phyloP scores from a whole-genome alignment of 64 coral and sea anemone species.

The Actinia equina region DNA sequence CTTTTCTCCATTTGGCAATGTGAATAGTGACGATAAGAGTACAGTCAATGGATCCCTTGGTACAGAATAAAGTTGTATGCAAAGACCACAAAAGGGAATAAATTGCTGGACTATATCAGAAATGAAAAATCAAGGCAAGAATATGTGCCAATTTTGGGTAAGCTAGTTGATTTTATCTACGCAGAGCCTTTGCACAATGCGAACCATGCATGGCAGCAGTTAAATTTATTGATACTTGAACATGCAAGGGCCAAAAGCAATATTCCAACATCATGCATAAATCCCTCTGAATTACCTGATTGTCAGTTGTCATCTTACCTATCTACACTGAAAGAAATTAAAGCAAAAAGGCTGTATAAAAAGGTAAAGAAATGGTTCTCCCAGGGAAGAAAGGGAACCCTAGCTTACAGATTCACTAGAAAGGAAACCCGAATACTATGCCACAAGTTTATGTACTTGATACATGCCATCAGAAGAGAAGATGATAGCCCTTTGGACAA shows the following conservation, averaged over 20 bases:
- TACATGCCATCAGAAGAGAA: constrained; percentile 38
- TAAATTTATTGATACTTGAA: constrained; percentile 12
- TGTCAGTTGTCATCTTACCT: constrained; percentile 33
- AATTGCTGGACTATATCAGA: constrained; percentile 18
- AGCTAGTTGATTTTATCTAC: constrained; percentile 20
- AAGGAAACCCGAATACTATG: constrained; percentile 64
- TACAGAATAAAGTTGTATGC: neutral
- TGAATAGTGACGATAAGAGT: neutral
- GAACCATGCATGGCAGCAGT: constrained; percentile 31
- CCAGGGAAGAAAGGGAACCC: constrained; percentile 37
- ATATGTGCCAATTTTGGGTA: neutral
- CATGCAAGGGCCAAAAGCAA: constrained; percentile 38
- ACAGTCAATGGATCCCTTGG: constrained; percentile 31
- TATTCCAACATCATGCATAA: constrained; percentile 22
- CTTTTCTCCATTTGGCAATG: constrained; percentile 42
- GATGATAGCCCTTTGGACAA: constrained; percentile 25
- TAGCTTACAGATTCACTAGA: constrained; percentile 63
- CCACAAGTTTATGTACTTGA: constrained; percentile 49
- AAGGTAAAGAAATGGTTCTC: constrained; percentile 44
- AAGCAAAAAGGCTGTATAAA: constrained; percentile 21
- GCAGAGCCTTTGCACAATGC: constrained; percentile 38
- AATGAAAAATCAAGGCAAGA: constrained; percentile 28
- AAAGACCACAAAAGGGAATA: constrained; percentile 2
- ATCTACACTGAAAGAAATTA: constrained; percentile 33
- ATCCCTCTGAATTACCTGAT: constrained; percentile 21